Evolutionary conservation across 2,888 invertebrate species (phyloP), one percentile per base, ranked within the genome.

Genomic region (Parnassius mnemosyne): DNA sequence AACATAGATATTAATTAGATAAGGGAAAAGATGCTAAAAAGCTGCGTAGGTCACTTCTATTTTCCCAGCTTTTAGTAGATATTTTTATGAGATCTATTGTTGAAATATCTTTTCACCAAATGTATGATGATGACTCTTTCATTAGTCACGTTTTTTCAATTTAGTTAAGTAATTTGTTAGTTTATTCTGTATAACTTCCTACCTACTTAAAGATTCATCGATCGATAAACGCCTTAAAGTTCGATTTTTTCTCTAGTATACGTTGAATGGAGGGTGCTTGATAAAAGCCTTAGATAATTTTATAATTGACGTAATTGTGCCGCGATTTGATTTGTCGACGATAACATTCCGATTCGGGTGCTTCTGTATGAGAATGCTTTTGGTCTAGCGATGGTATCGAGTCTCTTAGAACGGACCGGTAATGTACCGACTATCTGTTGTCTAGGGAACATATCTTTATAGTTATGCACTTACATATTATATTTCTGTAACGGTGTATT

Each of bases 261-360:
- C 51, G 11, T 11, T 10, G 25, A 20, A 13, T 9, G 25, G 3
- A 10, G 13, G 51, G 11, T 16, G 50, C 20, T 51, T 51, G 51
- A 51, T 51, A 25, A 25, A 11, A n/a, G n/a, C 13, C 1, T 47
- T n/a, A 52, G 57, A 58, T 57, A 63, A 16, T 34, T 20, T 46
- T 16, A 46, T 41, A 57, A 50, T 46, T 54, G 44, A 60, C 54
- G 51, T 57, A 54, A 64, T 61, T 54, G 50, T 46, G 42, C 42
- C 41, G 51, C 41, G n/a, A 41, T 51, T 53, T 51, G 54, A 63
- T 59, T 63, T 12, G 25, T 46, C 10, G 10, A 63, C 69, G 82
- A 84, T 85, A 81, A 81, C 68, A 83, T 82, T 78, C 78, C 78
- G 65, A 73, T 70, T 75, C 75, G 71, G 77, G 75, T 77, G 78